These are phyloP conservation scores for Peromyscus nudipes DNA, from an alignment of 2,797 vertebrate species.

Conservation along the genomic window DNA sequence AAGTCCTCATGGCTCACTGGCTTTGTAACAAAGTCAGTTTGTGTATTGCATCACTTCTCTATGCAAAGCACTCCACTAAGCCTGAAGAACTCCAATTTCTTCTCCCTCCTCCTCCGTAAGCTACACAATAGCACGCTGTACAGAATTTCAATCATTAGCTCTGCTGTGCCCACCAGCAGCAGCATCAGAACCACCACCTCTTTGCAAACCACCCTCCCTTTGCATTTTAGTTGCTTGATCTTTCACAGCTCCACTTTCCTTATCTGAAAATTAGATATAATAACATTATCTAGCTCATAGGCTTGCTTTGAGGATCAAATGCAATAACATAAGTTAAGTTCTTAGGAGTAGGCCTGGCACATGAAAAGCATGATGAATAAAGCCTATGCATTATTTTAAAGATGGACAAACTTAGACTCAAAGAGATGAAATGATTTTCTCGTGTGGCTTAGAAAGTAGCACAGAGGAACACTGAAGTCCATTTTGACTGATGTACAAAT, in stretches of 20 bases:
- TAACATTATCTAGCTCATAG: neutral
- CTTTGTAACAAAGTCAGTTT: neutral
- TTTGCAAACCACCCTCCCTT: neutral
- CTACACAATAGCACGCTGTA: no score
- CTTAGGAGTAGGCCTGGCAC: neutral
- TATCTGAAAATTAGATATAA: constrained; percentile 12
- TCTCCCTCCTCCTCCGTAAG: no score
- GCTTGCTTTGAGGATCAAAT: constrained; percentile 3
- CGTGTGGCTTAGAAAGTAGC: neutral
- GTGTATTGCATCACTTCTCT: neutral
- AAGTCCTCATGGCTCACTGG: neutral
- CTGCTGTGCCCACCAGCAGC: neutral
- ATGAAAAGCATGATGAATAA: neutral
- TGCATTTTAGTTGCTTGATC: neutral
- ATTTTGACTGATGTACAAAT: neutral
- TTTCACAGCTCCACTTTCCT: neutral
- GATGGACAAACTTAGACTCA: neutral
- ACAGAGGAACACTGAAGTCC: neutral
- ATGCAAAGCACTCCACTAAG: neutral
- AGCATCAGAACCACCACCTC: neutral
- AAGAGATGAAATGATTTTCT: neutral
- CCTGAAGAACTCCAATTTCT: neutral
- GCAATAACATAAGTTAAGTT: neutral
- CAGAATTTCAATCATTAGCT: neutral
- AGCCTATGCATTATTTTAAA: constrained; percentile 28